phyloP scores from a whole-genome alignment of 2,888 invertebrate species.

The Holacanthella duospinosa region DNA sequence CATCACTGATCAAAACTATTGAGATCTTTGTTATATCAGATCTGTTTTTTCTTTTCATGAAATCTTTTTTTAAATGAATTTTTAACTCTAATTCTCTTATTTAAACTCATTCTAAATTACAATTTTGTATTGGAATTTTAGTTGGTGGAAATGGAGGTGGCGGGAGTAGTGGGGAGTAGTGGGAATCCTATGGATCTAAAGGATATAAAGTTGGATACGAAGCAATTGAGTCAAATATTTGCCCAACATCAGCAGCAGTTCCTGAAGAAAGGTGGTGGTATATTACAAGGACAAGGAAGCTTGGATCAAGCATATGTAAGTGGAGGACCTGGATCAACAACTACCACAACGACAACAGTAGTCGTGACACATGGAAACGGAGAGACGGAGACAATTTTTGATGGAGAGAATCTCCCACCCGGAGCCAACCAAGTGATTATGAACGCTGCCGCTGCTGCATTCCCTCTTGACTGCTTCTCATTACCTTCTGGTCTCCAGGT shows the following conservation, averaged over 20 bases:
- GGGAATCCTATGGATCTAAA: conserved; percentile 9
- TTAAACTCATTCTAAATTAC: not conserved
- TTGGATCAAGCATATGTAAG: not conserved
- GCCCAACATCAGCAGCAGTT: conserved; percentile 34
- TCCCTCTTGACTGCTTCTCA: conserved; percentile 32
- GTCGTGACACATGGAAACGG: conserved; percentile 37
- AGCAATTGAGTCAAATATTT: conserved; percentile 31
- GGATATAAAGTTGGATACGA: conserved; percentile 22
- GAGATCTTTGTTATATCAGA: no score
- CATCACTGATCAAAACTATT: no score
- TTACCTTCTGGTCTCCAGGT: conserved; percentile 20
- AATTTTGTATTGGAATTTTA: not conserved
- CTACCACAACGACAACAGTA: conserved; percentile 36
- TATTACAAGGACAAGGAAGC: not conserved
- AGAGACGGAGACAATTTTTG: conserved; percentile 37
- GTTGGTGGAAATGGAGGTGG: no score
- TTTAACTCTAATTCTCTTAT: not conserved
- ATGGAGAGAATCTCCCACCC: conserved; percentile 33
- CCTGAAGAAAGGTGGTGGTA: conserved; percentile 16
- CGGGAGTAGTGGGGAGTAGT: no score
- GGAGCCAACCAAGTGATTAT: conserved; percentile 36
- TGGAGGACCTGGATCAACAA: conserved; percentile 19
- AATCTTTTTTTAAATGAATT: no score
- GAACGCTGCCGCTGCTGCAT: conserved; percentile 33
- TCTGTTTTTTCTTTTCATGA: no score